Conservation (phyloP, 2,797 vertebrate species). For the Peromyscus eremicus region DNA sequence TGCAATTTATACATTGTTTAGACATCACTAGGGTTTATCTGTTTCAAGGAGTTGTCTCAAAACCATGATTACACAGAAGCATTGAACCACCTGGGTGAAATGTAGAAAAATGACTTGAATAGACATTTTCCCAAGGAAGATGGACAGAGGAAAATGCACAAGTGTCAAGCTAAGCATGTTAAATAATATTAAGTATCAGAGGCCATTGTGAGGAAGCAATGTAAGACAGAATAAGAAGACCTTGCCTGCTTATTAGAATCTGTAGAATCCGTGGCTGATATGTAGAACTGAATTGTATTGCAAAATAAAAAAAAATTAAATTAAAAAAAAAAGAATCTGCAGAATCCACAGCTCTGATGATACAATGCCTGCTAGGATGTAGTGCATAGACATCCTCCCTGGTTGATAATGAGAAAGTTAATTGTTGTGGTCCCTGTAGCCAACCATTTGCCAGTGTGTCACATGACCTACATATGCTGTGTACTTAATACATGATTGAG, state of each 20-base stretch:
- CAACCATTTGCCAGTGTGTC: background rate
- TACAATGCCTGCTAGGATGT: background rate
- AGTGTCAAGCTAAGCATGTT: background rate
- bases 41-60: background rate
- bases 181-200: background rate
- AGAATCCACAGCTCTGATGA: background rate
- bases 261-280: no score
- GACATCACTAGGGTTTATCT: background rate
- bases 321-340: no score
- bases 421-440: background rate
- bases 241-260: background rate
- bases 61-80: background rate
- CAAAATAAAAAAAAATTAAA: no score
- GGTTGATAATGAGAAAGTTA: background rate
- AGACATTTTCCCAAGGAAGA: background rate
- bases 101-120: background rate
- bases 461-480: background rate
- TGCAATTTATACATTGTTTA: background rate
- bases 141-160: background rate
- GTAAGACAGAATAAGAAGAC: background rate
- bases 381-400: background rate
- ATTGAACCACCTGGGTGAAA: background rate
- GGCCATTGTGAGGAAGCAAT: no score
- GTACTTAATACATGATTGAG: background rate
- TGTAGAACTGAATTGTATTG: no score